These are phyloP conservation scores for Drosophila kanapiae DNA, from an alignment of 1,140 invertebrate species.

Conservation along the genomic window DNA sequence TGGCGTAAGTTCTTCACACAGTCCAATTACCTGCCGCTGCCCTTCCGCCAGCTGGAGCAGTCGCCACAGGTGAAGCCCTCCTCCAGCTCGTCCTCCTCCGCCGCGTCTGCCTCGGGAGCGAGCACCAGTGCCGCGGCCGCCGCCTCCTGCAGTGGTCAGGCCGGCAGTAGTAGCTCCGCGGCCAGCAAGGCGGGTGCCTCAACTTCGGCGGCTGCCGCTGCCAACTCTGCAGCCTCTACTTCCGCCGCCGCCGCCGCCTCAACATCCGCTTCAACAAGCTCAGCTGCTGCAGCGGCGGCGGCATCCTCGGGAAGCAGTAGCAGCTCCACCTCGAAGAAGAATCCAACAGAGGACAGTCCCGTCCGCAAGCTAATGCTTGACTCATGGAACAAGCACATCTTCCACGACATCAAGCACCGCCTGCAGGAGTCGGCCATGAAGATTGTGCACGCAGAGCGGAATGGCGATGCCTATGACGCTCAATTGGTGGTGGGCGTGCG, in stretches of 20 bases:
- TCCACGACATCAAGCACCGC: conserved; percentile 96
- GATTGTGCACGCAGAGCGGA: conserved; percentile 97
- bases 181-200: conserved; percentile 49
- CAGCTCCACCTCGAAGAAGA: conserved; percentile 87
- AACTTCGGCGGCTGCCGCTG: conserved; percentile 76
- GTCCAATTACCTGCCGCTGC: conserved; percentile 97
- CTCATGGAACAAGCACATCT: conserved; percentile 99
- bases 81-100: conserved; percentile 45
- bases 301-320: conserved; percentile 56
- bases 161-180: conserved; percentile 53
- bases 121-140: conserved; percentile 62
- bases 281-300: conserved; percentile 78
- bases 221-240: conserved; percentile 60
- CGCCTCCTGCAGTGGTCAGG: conserved; percentile 39
- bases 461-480: conserved; percentile 98
- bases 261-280: conserved; percentile 80
- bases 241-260: conserved; percentile 74
- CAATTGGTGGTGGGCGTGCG: conserved; percentile 98
- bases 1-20: conserved; percentile 99
- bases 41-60: conserved; percentile 96
- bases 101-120: conserved; percentile 48
- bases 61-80: conserved; percentile 87
- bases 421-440: conserved; percentile 99
- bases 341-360: conserved; percentile 93
- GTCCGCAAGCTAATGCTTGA: conserved; percentile 98